A percentile compares a stretch with the other conserved stretches of the same genome.
phyloP scores from a whole-genome alignment of 2,113 vertebrate genomes.

The Aldabrachelys gigantea region DNA sequence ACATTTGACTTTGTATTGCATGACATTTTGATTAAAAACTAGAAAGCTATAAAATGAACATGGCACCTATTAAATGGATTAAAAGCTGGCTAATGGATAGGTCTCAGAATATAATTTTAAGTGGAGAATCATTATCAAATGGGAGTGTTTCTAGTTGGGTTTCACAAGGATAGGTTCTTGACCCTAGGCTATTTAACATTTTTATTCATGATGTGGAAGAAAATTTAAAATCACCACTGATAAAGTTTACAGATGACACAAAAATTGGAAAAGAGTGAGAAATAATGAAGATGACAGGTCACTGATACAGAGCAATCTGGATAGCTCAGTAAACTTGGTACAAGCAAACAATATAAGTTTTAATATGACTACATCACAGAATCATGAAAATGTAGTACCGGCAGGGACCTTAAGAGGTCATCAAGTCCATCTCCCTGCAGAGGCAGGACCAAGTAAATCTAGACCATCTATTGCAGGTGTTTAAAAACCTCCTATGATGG shows the following conservation, averaged over 20 bases:
- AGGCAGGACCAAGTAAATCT: background rate
- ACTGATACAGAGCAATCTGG: background rate
- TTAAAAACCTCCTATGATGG: background rate
- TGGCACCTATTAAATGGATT: background rate
- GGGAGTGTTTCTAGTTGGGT: background rate
- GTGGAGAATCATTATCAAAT: background rate
- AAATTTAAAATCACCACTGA: background rate
- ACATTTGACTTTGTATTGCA: background rate
- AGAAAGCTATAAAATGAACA: background rate
- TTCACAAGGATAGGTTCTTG: background rate
- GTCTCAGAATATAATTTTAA: background rate
- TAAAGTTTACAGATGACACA: background rate
- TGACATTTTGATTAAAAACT: background rate
- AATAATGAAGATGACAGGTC: background rate
- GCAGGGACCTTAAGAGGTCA: background rate
- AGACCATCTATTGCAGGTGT: background rate
- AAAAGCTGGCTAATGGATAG: background rate
- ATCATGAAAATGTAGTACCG: background rate
- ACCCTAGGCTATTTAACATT: background rate
- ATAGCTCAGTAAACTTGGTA: background rate
- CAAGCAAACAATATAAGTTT: background rate
- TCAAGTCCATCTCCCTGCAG: background rate
- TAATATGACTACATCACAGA: background rate
- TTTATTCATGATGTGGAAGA: background rate
- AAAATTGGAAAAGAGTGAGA: background rate